Evolutionary conservation across 2,113 vertebrate species (phyloP), one percentile per base, ranked within the genome.

Genomic region (Varanus salvator): DNA sequence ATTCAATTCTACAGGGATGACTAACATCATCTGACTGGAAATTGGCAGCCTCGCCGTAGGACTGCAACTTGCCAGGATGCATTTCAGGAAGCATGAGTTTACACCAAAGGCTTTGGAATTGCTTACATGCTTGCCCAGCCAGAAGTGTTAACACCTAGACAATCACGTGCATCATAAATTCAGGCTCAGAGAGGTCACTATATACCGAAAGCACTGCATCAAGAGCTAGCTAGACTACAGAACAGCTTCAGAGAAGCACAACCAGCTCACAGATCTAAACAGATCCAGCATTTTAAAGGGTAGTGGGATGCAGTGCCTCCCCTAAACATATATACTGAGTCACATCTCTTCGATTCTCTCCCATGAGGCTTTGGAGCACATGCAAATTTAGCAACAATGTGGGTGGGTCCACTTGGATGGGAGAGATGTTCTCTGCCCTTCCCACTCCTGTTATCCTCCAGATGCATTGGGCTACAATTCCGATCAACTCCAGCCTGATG

Each of bases 101-200:
- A 86, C 87, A 29, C 54, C 78, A 90, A 87, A 87, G 54, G 83
- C 11, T 85, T 64, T 84, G 71, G 84, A 78, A 83, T 72, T 80
- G 87, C 57, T 92, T 27, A 86, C 92, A 90, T 93, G 69, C 87
- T 80, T 85, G 92, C 81, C 90, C 75, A 86, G 88, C 83, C 50
- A 44, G 48, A 84, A 80, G 38, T 68, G 82, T 85, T 85, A 44
- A 44, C 88, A 90, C 83, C 88, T 69, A 85, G 82, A 85, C 11
- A 74, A 85, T 80, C 50, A 21, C 60, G 1, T 50, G 25, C 44
- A 69, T 34, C n/a, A 31, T 80, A 69, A 85, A 90, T 80, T 34
- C 64, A 31, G 34, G 80, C 52, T 83, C 69, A 57, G 83, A 78
- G 38, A 66, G 57, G 48, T 69, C 52, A 77, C n/a, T 48, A n/a